These are phyloP conservation scores for Neelides sp. DNA, from an alignment of 1,140 invertebrate genomes.

Conservation along the genomic window DNA sequence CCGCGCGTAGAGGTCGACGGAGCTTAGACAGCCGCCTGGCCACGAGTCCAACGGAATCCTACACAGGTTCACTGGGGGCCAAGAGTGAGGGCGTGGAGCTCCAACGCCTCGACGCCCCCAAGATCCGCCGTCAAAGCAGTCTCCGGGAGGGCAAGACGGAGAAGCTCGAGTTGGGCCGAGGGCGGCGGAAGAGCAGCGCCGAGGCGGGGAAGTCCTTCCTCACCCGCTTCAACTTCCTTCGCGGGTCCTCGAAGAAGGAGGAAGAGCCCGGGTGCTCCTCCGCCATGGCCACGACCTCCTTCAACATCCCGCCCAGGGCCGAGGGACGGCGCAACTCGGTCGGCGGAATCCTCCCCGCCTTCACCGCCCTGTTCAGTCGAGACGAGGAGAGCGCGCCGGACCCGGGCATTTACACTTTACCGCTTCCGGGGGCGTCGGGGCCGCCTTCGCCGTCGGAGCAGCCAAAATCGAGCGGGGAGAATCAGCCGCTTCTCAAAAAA, in stretches of 20 bases:
- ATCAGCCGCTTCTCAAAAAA: conserved; percentile 28
- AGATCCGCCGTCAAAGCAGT: background rate
- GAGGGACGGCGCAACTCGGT: too few species aligned
- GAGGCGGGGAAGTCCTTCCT: conserved; percentile 20
- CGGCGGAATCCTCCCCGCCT: conserved; percentile 8
- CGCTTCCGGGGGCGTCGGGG: background rate
- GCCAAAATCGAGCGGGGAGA: conserved; percentile 17
- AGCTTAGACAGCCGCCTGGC: too few species aligned
- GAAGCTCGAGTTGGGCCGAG: background rate
- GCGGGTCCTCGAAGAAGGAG: background rate
- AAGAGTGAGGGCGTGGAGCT: too few species aligned
- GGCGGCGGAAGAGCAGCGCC: conserved; percentile 17
- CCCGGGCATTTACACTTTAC: background rate
- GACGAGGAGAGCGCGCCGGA: background rate
- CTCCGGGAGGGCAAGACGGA: background rate
- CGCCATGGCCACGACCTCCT: too few species aligned
- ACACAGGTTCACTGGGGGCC: too few species aligned
- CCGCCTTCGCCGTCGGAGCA: background rate
- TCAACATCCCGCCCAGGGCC: too few species aligned
- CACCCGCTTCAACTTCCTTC: conserved; percentile 23
- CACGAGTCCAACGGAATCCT: too few species aligned
- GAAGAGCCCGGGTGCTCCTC: too few species aligned
- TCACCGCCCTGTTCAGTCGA: conserved; percentile 7
- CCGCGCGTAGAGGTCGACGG: conserved; percentile 29
- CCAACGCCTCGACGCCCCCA: background rate